phyloP scores from a whole-genome alignment of 2,113 vertebrate genomes.

The Smithornis capensis region DNA sequence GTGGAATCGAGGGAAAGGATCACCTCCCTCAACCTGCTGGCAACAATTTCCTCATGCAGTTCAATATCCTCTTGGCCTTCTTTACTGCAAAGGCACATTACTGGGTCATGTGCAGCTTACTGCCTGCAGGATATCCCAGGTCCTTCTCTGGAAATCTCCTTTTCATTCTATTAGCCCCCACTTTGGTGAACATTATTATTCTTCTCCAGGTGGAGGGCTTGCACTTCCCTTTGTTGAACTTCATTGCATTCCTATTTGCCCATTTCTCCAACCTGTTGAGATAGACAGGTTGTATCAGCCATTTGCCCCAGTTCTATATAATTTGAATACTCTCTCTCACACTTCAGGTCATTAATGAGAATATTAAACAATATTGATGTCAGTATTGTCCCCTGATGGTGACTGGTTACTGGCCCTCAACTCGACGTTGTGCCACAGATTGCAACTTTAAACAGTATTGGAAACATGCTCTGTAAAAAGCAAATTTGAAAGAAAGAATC shows the following conservation, averaged over 20 bases:
- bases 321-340: background rate
- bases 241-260: background rate
- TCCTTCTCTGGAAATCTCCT: background rate
- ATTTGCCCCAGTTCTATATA: background rate
- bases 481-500: background rate
- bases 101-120: background rate
- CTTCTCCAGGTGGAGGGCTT: background rate
- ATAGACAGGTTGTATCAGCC: background rate
- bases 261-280: background rate
- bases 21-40: background rate
- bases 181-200: background rate
- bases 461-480: background rate
- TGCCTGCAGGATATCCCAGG: background rate
- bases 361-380: background rate
- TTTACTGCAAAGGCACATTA: background rate
- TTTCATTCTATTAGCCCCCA: background rate
- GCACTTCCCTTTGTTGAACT: background rate
- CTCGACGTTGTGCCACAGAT: background rate
- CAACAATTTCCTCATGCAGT: background rate
- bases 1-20: background rate
- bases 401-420: background rate
- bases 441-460: background rate
- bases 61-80: background rate
- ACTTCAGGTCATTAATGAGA: background rate
- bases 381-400: background rate